Evolutionary conservation across 2,113 vertebrate genomes (phyloP).

Genomic region (Deroptyus accipitrinus): DNA sequence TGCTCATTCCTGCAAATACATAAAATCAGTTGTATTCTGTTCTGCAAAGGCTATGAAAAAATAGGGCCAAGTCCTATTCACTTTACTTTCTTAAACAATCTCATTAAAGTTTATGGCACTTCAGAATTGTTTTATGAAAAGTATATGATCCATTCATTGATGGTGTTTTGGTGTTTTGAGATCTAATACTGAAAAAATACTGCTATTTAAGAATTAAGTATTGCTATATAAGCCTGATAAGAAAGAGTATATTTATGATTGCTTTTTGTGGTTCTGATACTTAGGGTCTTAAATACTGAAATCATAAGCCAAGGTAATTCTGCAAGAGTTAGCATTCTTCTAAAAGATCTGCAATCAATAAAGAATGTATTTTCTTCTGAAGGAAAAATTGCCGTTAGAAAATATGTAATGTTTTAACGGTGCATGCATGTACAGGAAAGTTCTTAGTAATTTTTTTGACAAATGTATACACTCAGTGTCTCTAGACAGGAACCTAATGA

Average conservation of each 20-base stretch:
- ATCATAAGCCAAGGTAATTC: not conserved
- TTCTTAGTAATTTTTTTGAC: constrained; percentile 44
- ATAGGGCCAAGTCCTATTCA: not conserved
- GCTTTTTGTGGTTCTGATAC: not conserved
- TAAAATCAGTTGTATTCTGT: not conserved
- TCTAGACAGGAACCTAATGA: constrained; percentile 41
- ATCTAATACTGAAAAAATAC: not conserved
- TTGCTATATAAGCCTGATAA: not conserved
- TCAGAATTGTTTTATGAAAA: not conserved
- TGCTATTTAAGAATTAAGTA: not conserved
- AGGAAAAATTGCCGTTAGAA: not conserved
- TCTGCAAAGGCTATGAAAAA: not conserved
- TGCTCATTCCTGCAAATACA: not conserved
- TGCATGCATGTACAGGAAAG: not conserved
- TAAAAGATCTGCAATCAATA: not conserved
- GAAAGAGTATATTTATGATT: not conserved
- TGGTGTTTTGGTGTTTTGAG: not conserved
- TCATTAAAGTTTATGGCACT: not conserved
- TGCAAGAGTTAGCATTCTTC: not conserved
- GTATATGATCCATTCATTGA: not conserved
- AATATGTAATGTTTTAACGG: not conserved
- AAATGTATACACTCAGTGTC: constrained; percentile 7
- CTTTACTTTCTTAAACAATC: not conserved
- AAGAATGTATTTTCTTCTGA: not conserved
- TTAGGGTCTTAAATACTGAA: not conserved